These are phyloP conservation scores for Sminthurinus signatus DNA, from an alignment of 1,140 invertebrate genomes.

Conservation along the genomic window DNA sequence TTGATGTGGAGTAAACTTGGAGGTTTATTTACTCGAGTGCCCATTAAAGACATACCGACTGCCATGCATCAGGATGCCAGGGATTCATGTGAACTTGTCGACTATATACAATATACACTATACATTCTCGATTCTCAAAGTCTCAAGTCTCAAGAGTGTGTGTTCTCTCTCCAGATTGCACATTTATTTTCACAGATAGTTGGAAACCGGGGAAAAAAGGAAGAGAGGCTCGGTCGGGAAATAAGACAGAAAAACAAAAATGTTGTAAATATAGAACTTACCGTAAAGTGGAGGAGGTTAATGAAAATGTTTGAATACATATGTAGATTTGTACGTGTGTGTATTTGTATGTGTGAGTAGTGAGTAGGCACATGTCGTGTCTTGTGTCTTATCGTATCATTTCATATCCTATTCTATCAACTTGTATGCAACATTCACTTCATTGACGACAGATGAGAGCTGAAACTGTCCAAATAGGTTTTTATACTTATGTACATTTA, in stretches of 20 bases:
- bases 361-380: too few relatives aligned
- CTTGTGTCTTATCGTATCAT: too few relatives aligned
- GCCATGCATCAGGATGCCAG: constrained; percentile 16
- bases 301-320: background rate
- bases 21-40: constrained; percentile 13
- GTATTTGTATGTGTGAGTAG: too few relatives aligned
- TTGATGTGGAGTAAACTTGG: background rate
- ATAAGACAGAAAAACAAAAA: constrained; percentile 11
- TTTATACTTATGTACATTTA: too few relatives aligned
- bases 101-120: background rate
- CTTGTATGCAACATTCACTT: too few relatives aligned
- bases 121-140: background rate
- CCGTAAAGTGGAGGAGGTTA: background rate
- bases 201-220: constrained; percentile 8
- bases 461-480: too few relatives aligned
- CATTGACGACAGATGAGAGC: too few relatives aligned
- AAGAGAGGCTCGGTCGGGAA: background rate
- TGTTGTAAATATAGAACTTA: constrained; percentile 14
- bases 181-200: constrained; percentile 16
- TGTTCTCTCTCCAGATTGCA: background rate
- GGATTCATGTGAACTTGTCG: constrained; percentile 11
- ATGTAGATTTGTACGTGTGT: background rate
- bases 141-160: background rate
- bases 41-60: constrained; percentile 17
- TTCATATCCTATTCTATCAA: too few relatives aligned